Evolutionary conservation across 1,140 invertebrate genomes (phyloP).

Genomic region (Laupala kohalensis): DNA sequence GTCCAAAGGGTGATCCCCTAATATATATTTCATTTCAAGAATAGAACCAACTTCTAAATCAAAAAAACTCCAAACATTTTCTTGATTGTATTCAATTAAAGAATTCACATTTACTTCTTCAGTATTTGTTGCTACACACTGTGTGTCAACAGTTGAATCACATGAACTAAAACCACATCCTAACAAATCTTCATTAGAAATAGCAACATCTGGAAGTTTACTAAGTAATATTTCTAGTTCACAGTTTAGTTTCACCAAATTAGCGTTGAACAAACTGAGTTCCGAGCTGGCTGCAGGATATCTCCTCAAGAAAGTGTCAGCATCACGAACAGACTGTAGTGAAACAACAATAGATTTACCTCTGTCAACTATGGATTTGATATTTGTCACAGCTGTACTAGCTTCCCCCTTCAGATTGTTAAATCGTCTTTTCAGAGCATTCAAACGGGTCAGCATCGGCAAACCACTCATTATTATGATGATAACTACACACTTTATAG

Average conservation of each 20-base stretch:
- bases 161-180: too few species aligned
- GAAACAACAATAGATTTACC: neutral
- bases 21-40: neutral
- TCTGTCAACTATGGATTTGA: neutral
- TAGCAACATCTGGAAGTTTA: neutral
- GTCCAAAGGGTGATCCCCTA: neutral
- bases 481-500: too few species aligned
- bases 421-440: neutral
- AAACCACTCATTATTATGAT: neutral
- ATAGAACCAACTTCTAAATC: neutral
- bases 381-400: neutral
- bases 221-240: neutral
- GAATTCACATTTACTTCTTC: neutral
- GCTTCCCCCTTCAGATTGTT: neutral
- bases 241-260: neutral
- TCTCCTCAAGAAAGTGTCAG: neutral
- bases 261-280: neutral
- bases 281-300: neutral
- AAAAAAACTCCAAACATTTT: neutral
- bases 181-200: neutral
- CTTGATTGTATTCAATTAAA: neutral
- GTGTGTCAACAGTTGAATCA: neutral
- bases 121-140: neutral
- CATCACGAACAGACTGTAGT: neutral
- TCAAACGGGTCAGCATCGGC: neutral